phyloP scores from a whole-genome alignment of 2,797 vertebrate genomes.

The Echiichthys vipera region DNA sequence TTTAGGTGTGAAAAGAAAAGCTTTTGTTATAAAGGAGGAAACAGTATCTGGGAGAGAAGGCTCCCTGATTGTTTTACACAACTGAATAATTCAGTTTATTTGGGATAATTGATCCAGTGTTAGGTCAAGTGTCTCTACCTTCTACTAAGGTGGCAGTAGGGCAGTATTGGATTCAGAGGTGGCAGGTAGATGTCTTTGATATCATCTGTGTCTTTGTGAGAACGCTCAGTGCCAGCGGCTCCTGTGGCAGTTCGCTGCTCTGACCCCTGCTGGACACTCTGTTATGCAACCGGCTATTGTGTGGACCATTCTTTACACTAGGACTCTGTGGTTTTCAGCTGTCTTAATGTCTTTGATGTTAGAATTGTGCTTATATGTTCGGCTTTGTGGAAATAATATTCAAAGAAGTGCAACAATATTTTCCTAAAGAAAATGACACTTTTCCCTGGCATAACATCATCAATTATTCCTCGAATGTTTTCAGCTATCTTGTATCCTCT shows the following conservation, averaged over 20 bases:
- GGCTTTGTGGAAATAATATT: not conserved
- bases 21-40: conserved; percentile 44
- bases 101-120: conserved; percentile 69
- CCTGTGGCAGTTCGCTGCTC: conserved; percentile 34
- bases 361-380: not conserved
- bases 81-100: conserved; percentile 79
- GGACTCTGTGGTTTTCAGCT: not conserved
- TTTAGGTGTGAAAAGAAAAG: conserved; percentile 51
- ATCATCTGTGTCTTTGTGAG: conserved; percentile 51
- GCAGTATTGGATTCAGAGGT: conserved; percentile 52
- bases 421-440: no score
- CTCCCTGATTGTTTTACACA: conserved; percentile 64
- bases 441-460: not conserved
- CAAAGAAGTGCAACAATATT: not conserved
- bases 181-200: conserved; percentile 65
- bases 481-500: not conserved
- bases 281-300: conserved; percentile 18
- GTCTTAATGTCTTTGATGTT: not conserved
- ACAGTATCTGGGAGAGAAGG: conserved; percentile 41
- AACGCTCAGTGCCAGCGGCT: conserved; percentile 21
- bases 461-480: not conserved
- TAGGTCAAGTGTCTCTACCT: conserved; percentile 70
- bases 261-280: conserved; percentile 72
- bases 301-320: not conserved
- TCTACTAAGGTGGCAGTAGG: conserved; percentile 48